These are phyloP conservation scores for Daboia siamensis DNA, from an alignment of 2,113 vertebrate species.

Conservation along the genomic window DNA sequence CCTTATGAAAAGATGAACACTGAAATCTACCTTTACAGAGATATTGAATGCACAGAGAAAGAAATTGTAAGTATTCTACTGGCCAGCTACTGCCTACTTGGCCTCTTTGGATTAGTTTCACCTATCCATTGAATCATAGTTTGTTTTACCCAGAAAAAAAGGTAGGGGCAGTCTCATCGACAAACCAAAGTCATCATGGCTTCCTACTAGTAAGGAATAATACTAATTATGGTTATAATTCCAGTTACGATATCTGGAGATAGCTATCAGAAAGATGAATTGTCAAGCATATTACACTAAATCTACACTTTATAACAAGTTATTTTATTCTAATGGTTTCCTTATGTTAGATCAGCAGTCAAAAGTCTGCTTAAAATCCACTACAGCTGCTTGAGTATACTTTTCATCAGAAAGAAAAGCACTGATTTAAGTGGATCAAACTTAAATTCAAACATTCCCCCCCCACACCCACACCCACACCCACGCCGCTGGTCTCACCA, in stretches of 20 bases:
- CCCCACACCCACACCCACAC: too few relatives aligned
- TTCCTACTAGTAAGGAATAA: not conserved
- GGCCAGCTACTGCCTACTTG: not conserved
- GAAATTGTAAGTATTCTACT: not conserved
- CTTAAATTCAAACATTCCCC: too few relatives aligned
- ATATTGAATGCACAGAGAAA: not conserved
- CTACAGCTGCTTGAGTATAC: too few relatives aligned
- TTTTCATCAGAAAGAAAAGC: too few relatives aligned
- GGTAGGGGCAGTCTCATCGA: not conserved
- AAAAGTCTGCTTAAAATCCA: too few relatives aligned
- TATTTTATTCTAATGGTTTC: too few relatives aligned
- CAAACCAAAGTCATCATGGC: not conserved
- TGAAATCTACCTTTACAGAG: conserved; percentile 23
- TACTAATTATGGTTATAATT: not conserved
- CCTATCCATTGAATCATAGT: not conserved
- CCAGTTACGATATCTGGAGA: not conserved
- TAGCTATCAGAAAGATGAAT: too few relatives aligned
- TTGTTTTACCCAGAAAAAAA: not conserved
- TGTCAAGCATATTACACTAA: too few relatives aligned
- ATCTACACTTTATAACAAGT: too few relatives aligned
- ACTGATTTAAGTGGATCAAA: too few relatives aligned
- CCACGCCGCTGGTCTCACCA: too few relatives aligned
- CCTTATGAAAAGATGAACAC: not conserved
- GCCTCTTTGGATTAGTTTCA: not conserved
- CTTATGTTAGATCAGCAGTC: too few relatives aligned